Base-by-base conservation (phyloP, 2,797 vertebrate genomes). In the Notamacropus eugenii region DNA sequence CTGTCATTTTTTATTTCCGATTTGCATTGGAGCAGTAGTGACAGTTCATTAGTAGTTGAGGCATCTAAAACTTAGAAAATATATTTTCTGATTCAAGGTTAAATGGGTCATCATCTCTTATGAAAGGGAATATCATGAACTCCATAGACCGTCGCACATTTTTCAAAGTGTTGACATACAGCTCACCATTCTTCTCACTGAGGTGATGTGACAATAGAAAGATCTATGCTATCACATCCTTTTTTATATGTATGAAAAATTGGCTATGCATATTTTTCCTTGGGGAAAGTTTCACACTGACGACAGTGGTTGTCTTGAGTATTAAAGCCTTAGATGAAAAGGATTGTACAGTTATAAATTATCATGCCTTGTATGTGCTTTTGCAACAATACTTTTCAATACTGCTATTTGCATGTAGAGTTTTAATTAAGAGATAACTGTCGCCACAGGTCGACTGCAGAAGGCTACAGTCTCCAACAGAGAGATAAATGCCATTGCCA, bases 371-470 rank as follows among this genome's bases (percentile, higher is more conserved):
- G 59, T 96, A 56, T 98, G 96, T 95, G 96, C 95, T 97, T 96
- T 55, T 94, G 90, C 96, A 96, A 87, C 82, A 96, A 62, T 93
- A 93, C 96, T 97, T 98, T 98, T 97, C 97, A 96, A 96, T 98
- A 94, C 97, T 90, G 92, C 97, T 97, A 54, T 99, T 98, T 98
- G 98, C 98, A 98, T 98, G 98, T 98, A 96, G 98, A 97, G 98
- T 98, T 99, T 99, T 99, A 99, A 99, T 99, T 99, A 99, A 99
- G 98, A 98, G 98, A 98, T 98, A 99, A 98, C 98, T 98, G 98
- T 98, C 99, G 93, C 99, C 98, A 96, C 98, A 98, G 99, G 98
- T 98, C 98, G 98, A 98, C 98, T 98, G 96, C 98, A 98, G 98
- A 99, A 98, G 97, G 98, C 98, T 98, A 95, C 94, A 96, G 6